These are phyloP conservation scores for Scleropages formosus DNA, from an alignment of 2,797 vertebrate species.

Conservation along the genomic window DNA sequence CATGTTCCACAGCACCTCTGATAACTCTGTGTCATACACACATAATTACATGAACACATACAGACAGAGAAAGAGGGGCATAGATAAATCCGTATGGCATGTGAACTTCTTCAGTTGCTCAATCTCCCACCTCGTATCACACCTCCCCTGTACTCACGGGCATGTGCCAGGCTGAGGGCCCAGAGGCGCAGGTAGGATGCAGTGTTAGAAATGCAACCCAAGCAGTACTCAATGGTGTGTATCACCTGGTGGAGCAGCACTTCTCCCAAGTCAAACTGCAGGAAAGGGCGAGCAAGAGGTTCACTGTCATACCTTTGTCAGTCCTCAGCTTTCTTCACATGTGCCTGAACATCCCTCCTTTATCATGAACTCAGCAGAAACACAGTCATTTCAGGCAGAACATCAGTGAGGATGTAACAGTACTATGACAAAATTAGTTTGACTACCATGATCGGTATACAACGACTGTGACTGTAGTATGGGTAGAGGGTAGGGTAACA, in stretches of 20 bases:
- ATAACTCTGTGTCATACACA: constrained; percentile 74
- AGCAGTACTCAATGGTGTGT: constrained; percentile 95
- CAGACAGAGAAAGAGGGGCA: too few relatives aligned
- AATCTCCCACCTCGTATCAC: neutral
- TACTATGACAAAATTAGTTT: too few relatives aligned
- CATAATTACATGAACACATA: neutral
- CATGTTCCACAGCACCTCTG: constrained; percentile 94
- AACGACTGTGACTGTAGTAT: too few relatives aligned
- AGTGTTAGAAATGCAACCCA: constrained; percentile 97
- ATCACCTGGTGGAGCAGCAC: constrained; percentile 88
- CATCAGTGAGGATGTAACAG: too few relatives aligned
- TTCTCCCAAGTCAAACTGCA: constrained; percentile 92
- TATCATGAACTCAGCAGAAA: too few relatives aligned
- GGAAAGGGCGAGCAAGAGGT: constrained; percentile 27
- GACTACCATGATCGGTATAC: too few relatives aligned
- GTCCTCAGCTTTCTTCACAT: too few relatives aligned
- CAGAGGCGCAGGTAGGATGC: constrained; percentile 95
- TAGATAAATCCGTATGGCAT: too few relatives aligned
- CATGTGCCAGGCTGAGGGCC: constrained; percentile 94
- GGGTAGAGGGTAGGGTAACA: too few relatives aligned
- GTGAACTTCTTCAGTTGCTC: too few relatives aligned
- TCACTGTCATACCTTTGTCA: neutral
- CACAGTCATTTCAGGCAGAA: too few relatives aligned
- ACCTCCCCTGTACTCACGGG: constrained; percentile 70
- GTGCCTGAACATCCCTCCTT: neutral